phyloP scores from a whole-genome alignment of 2,797 vertebrate species.

The Urosaurus nigricauda region DNA sequence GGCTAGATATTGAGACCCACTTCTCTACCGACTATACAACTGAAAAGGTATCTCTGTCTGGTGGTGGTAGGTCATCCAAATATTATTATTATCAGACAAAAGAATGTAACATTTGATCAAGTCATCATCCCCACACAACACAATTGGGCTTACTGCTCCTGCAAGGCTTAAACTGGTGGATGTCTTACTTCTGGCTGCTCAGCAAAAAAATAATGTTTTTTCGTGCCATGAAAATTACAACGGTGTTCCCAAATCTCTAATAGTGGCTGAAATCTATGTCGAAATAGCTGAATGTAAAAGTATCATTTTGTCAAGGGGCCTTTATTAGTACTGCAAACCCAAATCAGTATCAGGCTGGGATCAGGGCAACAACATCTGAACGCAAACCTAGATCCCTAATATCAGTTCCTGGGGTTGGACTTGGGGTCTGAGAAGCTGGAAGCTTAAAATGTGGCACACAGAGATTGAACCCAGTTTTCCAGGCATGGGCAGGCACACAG shows the following conservation, averaged over 20 bases:
- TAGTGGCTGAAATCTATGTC: background rate
- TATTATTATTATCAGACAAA: background rate
- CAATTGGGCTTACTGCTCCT: background rate
- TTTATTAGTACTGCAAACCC: background rate
- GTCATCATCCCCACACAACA: background rate
- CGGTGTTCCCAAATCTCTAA: background rate
- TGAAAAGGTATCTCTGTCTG: background rate
- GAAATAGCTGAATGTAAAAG: background rate
- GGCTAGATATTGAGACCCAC: too few species aligned
- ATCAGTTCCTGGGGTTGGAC: background rate
- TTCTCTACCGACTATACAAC: background rate
- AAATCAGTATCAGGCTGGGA: background rate
- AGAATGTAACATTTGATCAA: background rate
- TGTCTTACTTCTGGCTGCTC: background rate
- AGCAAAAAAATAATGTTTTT: background rate
- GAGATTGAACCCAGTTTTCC: background rate
- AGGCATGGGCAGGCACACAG: background rate
- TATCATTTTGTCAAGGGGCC: background rate
- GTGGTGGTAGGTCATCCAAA: background rate
- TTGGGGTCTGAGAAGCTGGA: background rate
- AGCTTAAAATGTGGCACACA: background rate
- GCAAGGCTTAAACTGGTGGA: background rate
- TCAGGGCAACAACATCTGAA: background rate
- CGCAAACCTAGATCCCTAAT: background rate
- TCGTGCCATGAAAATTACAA: background rate